A percentile compares a stretch with the other conserved stretches of the same genome.
Conservation (phyloP, 2,113 vertebrate species). For the Gymnarchus niloticus region DNA sequence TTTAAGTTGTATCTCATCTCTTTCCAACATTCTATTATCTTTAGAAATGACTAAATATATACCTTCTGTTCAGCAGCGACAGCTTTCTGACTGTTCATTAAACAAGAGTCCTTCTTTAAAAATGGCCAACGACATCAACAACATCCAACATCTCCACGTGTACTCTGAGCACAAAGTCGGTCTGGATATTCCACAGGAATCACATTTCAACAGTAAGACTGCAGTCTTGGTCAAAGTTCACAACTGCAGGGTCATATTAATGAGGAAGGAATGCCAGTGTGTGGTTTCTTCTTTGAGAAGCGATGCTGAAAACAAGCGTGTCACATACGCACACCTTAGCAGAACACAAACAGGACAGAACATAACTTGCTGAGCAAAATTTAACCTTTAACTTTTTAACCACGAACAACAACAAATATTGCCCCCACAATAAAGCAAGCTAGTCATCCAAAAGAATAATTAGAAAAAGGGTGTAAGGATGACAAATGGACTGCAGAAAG, state of each 20-base stretch:
- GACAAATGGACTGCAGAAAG: too few species aligned
- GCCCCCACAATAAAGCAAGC: too few species aligned
- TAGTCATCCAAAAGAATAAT: too few species aligned
- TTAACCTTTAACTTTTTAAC: background rate
- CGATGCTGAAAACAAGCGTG: background rate
- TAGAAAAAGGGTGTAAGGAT: too few species aligned
- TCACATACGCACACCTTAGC: background rate
- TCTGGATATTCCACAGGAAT: background rate
- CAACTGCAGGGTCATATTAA: background rate
- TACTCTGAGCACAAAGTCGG: background rate
- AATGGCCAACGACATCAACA: background rate
- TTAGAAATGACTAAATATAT: slow-evolving; percentile 21
- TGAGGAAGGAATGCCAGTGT: background rate
- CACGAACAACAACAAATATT: background rate
- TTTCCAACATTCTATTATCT: slow-evolving; percentile 13
- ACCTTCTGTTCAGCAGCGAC: slow-evolving; percentile 3
- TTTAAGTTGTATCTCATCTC: background rate
- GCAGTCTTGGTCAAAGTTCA: background rate
- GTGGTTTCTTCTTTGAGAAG: background rate
- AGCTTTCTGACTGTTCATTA: background rate
- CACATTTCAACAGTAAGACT: background rate
- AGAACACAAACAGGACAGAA: background rate
- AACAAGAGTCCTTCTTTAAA: background rate
- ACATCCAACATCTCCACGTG: background rate
- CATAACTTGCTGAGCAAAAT: background rate